Percentiles rank a stretch among this genome's conserved stretches.
These are phyloP conservation scores for Lathamus discolor DNA, from an alignment of 2,113 vertebrate species.

Conservation along the genomic window DNA sequence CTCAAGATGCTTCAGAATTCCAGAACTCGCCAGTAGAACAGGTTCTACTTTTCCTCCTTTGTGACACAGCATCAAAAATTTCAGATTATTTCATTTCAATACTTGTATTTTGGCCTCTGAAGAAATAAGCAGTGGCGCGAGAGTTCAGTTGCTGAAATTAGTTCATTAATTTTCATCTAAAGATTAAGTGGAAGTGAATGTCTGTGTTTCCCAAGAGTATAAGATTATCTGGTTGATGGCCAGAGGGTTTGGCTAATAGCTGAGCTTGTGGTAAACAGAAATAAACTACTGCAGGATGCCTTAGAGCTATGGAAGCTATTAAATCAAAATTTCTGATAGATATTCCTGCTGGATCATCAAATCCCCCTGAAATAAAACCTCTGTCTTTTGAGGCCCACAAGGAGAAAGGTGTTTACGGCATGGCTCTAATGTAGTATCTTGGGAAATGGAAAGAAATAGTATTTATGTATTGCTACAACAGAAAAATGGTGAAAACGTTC, in stretches of 20 bases:
- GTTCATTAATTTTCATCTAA: background rate
- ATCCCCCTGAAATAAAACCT: background rate
- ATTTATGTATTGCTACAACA: background rate
- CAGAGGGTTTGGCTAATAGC: background rate
- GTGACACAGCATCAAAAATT: background rate
- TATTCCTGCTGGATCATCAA: background rate
- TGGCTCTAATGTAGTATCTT: background rate
- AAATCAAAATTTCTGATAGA: background rate
- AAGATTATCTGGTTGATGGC: background rate
- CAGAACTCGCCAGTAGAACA: background rate
- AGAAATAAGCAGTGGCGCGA: background rate
- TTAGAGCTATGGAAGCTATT: background rate
- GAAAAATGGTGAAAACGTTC: background rate
- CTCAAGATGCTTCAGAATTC: background rate
- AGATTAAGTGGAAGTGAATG: background rate
- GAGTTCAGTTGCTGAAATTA: background rate
- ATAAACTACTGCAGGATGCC: background rate
- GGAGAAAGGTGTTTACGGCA: background rate
- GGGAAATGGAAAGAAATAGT: background rate
- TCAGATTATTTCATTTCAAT: background rate
- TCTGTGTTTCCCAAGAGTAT: background rate
- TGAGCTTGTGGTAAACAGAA: background rate
- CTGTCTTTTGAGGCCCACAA: background rate
- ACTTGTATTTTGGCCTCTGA: background rate
- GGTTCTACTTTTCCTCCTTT: background rate